Conservation (phyloP, 2,797 vertebrate genomes). For the Anas flavirostris region DNA sequence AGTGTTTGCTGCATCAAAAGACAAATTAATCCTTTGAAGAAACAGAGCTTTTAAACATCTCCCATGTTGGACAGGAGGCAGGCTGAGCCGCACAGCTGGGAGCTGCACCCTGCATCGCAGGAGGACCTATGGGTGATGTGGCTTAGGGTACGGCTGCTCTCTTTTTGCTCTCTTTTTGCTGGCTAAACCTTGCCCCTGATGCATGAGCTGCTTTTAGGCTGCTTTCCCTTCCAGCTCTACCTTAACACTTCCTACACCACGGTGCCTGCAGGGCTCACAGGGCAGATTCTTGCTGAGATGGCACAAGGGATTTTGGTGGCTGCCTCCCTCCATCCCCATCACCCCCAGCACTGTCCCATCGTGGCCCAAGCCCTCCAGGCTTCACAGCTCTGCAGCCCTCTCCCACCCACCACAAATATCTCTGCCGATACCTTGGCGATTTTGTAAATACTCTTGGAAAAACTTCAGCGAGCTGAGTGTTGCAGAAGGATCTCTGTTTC, state of each 20-base stretch:
- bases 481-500: background rate
- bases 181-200: background rate
- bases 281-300: background rate
- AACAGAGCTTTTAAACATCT: constrained; percentile 69
- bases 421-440: background rate
- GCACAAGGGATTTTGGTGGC: background rate
- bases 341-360: background rate
- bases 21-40: constrained; percentile 77
- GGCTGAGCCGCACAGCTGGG: constrained; percentile 1
- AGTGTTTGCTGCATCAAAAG: constrained; percentile 74
- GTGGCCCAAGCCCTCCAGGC: background rate
- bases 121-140: background rate
- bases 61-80: constrained; percentile 6
- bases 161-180: background rate
- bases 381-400: background rate
- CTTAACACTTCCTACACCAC: background rate
- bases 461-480: background rate
- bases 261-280: background rate
- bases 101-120: background rate
- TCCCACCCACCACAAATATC: background rate
- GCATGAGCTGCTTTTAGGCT: background rate
- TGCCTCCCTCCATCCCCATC: background rate
- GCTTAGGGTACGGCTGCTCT: background rate
- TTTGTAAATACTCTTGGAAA: background rate
- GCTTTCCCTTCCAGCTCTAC: background rate